Percentiles rank a stretch among this genome's conserved stretches.
phyloP scores from a whole-genome alignment of 2,797 vertebrate genomes.

The Leuciscus waleckii region DNA sequence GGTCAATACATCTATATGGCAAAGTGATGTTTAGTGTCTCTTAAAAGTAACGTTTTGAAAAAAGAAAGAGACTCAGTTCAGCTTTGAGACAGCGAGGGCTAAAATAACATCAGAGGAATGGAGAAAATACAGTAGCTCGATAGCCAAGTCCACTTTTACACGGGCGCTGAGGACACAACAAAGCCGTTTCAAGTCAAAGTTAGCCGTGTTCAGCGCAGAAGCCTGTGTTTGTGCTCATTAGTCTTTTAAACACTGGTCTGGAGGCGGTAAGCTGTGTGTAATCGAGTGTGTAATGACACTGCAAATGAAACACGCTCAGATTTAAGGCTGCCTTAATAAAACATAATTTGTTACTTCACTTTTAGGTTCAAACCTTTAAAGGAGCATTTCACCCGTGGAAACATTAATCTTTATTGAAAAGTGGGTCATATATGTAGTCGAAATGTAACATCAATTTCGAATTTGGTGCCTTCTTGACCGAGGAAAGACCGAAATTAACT shows the following conservation, averaged over 20 bases:
- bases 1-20: neutral
- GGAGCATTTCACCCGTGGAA: no score
- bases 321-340: no score
- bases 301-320: no score
- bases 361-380: neutral
- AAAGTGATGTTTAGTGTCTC: neutral
- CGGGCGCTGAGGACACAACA: neutral
- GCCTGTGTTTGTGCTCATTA: neutral
- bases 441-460: no score
- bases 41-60: neutral
- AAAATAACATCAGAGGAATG: slow-evolving; percentile 16
- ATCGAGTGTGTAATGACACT: no score
- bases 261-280: neutral
- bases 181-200: neutral
- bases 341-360: neutral
- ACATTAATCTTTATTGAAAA: no score
- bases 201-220: neutral
- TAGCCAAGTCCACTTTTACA: slow-evolving; percentile 5
- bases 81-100: neutral
- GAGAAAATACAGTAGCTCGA: neutral
- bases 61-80: neutral
- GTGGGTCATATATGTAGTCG: no score
- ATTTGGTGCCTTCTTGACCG: no score
- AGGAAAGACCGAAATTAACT: no score
- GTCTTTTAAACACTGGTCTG: slow-evolving; percentile 2